Percentiles rank a stretch among this genome's conserved stretches.
phyloP scores from a whole-genome alignment of 2,797 vertebrate species.

The Gadopsis bispinosus region DNA sequence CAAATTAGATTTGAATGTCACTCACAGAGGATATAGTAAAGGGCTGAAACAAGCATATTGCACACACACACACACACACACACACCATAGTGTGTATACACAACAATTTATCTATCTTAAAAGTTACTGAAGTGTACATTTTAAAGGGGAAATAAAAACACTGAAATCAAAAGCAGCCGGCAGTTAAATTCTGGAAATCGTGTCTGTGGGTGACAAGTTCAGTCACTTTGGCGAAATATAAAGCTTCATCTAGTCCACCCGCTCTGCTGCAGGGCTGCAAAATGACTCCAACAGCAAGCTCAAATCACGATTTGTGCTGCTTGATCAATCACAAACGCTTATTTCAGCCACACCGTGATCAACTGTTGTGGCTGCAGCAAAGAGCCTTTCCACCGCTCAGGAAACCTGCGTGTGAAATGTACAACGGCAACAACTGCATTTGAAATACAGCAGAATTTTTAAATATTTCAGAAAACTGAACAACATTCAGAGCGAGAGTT shows the following conservation, averaged over 20 bases:
- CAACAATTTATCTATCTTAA: not conserved
- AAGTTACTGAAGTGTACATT: not conserved
- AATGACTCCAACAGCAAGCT: slow-evolving; percentile 1
- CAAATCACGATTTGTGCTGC: not conserved
- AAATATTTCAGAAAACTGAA: too few relatives aligned
- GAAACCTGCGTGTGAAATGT: too few relatives aligned
- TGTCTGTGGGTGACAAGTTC: not conserved
- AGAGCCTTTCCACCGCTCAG: too few relatives aligned
- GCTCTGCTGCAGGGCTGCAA: not conserved
- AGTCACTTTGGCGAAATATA: not conserved
- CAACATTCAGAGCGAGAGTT: too few relatives aligned
- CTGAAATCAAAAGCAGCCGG: not conserved
- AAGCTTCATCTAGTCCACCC: not conserved
- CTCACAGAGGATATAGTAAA: not conserved
- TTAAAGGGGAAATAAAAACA: not conserved
- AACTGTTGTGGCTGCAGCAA: not conserved
- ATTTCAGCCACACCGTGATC: not conserved
- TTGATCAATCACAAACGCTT: not conserved
- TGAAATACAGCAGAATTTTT: not conserved
- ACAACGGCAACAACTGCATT: not conserved
- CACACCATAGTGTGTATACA: not conserved
- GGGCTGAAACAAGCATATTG: not conserved
- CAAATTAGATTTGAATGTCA: not conserved
- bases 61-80: too few relatives aligned
- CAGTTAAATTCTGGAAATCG: not conserved